Conservation (phyloP, 1,140 invertebrate species). For the Pissodes strobi region DNA sequence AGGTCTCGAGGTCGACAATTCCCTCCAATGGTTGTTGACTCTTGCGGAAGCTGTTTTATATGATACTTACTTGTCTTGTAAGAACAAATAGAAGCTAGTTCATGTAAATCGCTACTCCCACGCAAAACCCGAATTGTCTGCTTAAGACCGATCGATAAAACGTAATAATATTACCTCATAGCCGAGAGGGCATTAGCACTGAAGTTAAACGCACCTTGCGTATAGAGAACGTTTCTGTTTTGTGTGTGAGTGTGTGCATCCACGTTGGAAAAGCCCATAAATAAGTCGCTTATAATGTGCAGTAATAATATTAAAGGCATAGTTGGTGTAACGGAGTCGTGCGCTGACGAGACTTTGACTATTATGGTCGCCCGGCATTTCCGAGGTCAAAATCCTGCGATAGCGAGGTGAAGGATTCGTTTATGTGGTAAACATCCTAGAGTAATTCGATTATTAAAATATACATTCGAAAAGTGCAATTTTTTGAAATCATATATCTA, state of each 20-base stretch:
- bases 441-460: no score
- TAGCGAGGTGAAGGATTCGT: slow-evolving; percentile 3
- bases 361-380: slow-evolving; percentile 10
- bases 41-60: no score
- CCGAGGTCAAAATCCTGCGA: slow-evolving; percentile 28
- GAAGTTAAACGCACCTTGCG: slow-evolving; percentile 13
- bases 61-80: no score
- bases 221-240: slow-evolving; percentile 3
- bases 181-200: slow-evolving; percentile 12
- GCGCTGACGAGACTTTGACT: slow-evolving; percentile 4
- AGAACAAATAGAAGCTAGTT: no score
- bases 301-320: slow-evolving; percentile 22
- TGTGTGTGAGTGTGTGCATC: no score
- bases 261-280: slow-evolving; percentile 13
- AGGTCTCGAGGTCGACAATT: slow-evolving; percentile 13
- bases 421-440: no score
- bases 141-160: no score
- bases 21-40: slow-evolving; percentile 4
- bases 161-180: no score
- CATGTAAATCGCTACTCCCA: no score
- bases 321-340: slow-evolving; percentile 21
- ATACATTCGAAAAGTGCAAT: no score
- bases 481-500: no score
- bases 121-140: no score
- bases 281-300: slow-evolving; percentile 19